Conservation (phyloP, 2,888 invertebrate genomes). For the Opisthograptis luteolata region DNA sequence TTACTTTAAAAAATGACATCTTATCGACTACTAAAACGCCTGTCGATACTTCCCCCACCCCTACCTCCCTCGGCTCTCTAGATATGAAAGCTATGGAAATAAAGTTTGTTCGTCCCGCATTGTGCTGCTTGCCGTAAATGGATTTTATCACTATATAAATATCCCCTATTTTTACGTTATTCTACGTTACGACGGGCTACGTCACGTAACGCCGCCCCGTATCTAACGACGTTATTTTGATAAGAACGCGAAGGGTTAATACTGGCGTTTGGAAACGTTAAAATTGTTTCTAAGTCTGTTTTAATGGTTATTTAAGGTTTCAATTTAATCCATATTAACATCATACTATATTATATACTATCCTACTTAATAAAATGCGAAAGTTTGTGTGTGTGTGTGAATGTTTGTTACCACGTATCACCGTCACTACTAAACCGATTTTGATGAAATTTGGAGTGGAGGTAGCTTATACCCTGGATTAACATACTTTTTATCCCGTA, state of each 20-base stretch:
- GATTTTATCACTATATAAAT: conserved; percentile 82
- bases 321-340: no score
- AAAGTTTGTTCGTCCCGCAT: conserved; percentile 78
- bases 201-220: conserved; percentile 47
- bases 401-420: no score
- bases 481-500: no score
- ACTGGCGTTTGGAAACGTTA: conserved; percentile 11
- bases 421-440: no score
- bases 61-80: conserved; percentile 53
- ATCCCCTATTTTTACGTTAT: conserved; percentile 64
- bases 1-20: background rate
- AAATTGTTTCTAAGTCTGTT: background rate
- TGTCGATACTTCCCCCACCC: conserved; percentile 27
- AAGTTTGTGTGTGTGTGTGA: no score
- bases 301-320: background rate
- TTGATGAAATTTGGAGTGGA: no score
- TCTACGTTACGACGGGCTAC: conserved; percentile 55
- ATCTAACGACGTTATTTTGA: conserved; percentile 37
- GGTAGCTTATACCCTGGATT: no score
- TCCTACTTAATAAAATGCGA: no score
- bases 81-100: conserved; percentile 82
- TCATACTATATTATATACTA: no score
- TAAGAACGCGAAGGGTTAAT: conserved; percentile 27
- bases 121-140: conserved; percentile 76
- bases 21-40: conserved; percentile 5